Base-by-base conservation (phyloP, 2,888 invertebrate species). In the Drosophila meridiana region DNA sequence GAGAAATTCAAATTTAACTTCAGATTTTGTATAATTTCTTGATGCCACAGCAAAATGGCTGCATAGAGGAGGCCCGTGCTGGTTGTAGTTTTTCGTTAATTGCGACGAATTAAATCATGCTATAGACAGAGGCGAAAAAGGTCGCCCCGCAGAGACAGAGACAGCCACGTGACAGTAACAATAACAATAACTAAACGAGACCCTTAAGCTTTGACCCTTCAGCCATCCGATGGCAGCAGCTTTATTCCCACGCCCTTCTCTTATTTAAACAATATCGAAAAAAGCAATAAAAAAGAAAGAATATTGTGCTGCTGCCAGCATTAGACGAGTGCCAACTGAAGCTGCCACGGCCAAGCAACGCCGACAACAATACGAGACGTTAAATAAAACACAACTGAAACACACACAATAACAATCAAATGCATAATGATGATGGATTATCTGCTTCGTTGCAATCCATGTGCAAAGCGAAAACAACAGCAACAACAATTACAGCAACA, bases 361-460 rank as follows among this genome's bases (percentile, higher is more conserved):
- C 42, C 67, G 73, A 52, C 60, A 68, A 62, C 62, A 67, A 67
- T 64, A 60, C 34, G 34, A 36, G 66, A 48, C 66, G 61, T 52
- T 53, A 53, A 63, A 67, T 68, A 78, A 76, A 62, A 45, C 52
- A 60, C 48, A 62, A 61, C 43, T 67, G 14, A 13, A 55, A 55
- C 42, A 32, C n/a, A 32, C 65, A 68, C 68, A 70, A 80, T 55
- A 77, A 66, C 59, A 69, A 68, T 65, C 60, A 77, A 85, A 81
- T 83, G 77, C 82, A 81, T 88, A 81, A 88, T 83, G 87, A 88
- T 88, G 89, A 86, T 83, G 87, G 87, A 86, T 86, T 86, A 83
- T 86, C 87, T 81, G 89, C 58, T 83, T 70, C 76, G 45, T 74
- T 78, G 66, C 75, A 74, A 75, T 65, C 62, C 68, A 42, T 40